Base-by-base conservation (phyloP, 2,113 vertebrate genomes). In the Camelus dromedarius region DNA sequence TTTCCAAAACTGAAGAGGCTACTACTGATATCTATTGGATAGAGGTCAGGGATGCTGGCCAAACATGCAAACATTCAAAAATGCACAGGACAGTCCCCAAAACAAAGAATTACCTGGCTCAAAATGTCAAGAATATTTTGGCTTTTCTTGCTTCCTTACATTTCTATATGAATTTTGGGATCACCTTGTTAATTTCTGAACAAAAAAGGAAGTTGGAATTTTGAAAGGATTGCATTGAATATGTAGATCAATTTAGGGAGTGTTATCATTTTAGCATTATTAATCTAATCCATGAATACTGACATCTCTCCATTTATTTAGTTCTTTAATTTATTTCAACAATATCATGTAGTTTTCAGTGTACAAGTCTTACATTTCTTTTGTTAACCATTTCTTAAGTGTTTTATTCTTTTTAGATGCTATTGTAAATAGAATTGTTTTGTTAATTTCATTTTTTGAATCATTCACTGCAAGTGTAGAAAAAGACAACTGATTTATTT, bases 161-260 rank as follows among this genome's bases (percentile, higher is more conserved):
- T 72, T 89, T 79, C 64, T 50, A 30, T 72, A 30, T 66, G 15
- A 89, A 80, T 56, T 80, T 92, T 80, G 73, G 72, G 56, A 66
- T 85, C n/a, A 73, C 28, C 28, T 67, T 92, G 35, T 89, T 56
- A 77, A 64, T 92, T 72, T 84, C 46, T 64, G 42, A 2, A 20
- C 10, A 16, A 50, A 38, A 85, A 70, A 64, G 19, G 19, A 62
- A 84, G 42, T 22, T 89, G 60, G 24, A 70, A 66, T 92, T 91
- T 89, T 96, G 93, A 88, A 88, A 92, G 15, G 35, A 77, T 64
- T 89, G 22, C 56, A n/a, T 60, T 91, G 76, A 91, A 54, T 82
- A 88, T 92, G 16, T 70, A 76, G 52, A 38, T 83, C 18, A 82
- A 67, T 82, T 82, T 94, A 28, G 35, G 86, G 18, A 76, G 58